Evolutionary conservation across 2,888 invertebrate species (phyloP).

Genomic region (Tetropium fuscum): DNA sequence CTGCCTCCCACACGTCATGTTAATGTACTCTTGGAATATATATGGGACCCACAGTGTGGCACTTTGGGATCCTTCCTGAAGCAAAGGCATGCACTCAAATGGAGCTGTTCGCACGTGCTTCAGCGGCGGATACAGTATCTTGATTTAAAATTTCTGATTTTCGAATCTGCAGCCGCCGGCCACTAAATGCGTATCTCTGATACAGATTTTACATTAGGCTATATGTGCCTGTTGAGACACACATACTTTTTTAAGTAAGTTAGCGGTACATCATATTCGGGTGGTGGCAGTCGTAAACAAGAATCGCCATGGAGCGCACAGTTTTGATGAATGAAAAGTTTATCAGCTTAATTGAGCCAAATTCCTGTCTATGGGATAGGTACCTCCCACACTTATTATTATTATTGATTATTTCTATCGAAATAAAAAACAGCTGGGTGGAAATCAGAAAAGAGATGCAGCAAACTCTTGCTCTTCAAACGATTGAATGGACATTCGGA

Average conservation of each 20-base stretch:
- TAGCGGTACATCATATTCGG: background rate
- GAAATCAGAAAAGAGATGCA: too few species aligned
- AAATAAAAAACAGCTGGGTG: too few species aligned
- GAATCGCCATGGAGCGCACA: background rate
- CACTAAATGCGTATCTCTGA: background rate
- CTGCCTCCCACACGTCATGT: constrained; percentile 19
- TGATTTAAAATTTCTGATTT: background rate
- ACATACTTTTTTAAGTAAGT: background rate
- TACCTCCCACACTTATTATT: too few species aligned
- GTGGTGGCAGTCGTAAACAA: background rate
- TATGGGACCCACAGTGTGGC: too few species aligned
- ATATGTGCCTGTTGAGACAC: background rate
- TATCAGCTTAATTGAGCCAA: too few species aligned
- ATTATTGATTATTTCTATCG: too few species aligned
- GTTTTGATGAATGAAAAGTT: too few species aligned
- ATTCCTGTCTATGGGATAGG: too few species aligned
- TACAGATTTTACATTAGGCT: constrained; percentile 1
- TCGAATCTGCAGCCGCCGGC: background rate
- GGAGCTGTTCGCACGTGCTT: background rate
- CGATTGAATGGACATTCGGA: too few species aligned
- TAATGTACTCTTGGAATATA: constrained; percentile 18
- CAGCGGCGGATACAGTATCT: background rate
- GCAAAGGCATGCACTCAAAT: background rate
- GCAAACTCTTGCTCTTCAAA: too few species aligned
- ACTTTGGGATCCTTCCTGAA: too few species aligned